These are phyloP conservation scores for Elgonia sp. DNA, from an alignment of 2,888 invertebrate species.

Conservation along the genomic window DNA sequence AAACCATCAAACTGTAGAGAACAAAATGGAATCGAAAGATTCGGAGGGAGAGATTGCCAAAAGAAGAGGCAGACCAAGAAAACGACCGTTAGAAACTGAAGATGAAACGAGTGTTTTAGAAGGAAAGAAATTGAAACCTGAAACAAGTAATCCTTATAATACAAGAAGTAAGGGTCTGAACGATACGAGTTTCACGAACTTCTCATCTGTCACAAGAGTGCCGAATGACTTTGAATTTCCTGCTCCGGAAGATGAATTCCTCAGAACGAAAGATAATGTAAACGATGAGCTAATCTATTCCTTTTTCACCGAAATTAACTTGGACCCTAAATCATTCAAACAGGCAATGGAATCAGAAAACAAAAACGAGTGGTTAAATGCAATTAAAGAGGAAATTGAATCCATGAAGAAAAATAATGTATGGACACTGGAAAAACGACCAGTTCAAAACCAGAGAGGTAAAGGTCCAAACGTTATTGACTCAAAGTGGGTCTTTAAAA, in stretches of 20 bases:
- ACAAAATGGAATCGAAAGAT: background rate
- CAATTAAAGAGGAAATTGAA: background rate
- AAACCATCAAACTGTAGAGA: background rate
- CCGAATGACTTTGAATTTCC: too few relatives aligned
- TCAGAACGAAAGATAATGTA: background rate
- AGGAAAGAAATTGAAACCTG: too few relatives aligned
- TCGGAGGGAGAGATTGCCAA: background rate
- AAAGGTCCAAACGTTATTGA: slow-evolving; percentile 32
- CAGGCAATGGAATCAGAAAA: background rate
- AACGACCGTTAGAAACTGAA: slow-evolving; percentile 7
- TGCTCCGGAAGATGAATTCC: too few relatives aligned
- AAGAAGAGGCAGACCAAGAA: slow-evolving; percentile 9
- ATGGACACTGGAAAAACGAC: background rate
- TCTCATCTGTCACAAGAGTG: too few relatives aligned
- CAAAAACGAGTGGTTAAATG: background rate
- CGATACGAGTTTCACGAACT: too few relatives aligned
- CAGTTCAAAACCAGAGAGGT: background rate
- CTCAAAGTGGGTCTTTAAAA: slow-evolving; percentile 6
- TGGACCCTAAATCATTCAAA: background rate
- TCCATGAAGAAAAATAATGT: background rate
- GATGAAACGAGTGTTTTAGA: background rate
- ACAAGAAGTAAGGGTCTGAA: too few relatives aligned
- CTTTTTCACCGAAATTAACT: background rate
- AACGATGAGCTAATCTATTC: background rate
- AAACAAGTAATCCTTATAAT: too few relatives aligned